Percentiles rank a stretch among this genome's conserved stretches.
Conservation (phyloP, 1,140 invertebrate species). For the Stenopsyche tienmushanensis region DNA sequence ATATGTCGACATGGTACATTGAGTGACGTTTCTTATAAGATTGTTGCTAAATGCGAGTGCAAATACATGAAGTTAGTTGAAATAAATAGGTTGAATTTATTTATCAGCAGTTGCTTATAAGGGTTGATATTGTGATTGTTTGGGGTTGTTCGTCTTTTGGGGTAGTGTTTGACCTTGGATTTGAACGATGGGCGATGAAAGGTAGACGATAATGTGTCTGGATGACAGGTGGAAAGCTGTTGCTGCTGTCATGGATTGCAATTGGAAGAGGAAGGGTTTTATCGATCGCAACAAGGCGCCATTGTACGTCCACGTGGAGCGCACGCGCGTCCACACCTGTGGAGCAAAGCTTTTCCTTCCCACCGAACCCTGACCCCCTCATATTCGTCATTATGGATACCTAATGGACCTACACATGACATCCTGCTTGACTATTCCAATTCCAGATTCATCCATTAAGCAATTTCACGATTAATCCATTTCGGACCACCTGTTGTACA, state of each 20-base stretch:
- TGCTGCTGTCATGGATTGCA: not conserved
- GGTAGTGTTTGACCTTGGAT: too few species aligned
- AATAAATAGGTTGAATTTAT: too few species aligned
- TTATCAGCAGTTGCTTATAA: too few species aligned
- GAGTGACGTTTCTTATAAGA: too few species aligned
- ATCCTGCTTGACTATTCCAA: not conserved
- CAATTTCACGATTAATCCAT: too few species aligned
- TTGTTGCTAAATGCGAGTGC: too few species aligned
- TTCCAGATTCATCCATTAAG: not conserved
- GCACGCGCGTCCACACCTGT: conserved; percentile 29
- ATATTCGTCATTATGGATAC: not conserved
- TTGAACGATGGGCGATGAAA: not conserved
- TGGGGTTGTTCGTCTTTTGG: too few species aligned
- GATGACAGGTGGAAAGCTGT: not conserved
- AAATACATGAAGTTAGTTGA: too few species aligned
- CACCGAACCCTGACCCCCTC: not conserved
- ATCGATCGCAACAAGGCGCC: conserved; percentile 21
- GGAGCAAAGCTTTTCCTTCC: conserved; percentile 2
- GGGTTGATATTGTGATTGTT: too few species aligned
- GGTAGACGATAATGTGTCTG: too few species aligned
- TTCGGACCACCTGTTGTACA: too few species aligned
- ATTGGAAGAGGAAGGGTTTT: not conserved
- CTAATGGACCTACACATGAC: not conserved
- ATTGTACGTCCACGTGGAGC: conserved; percentile 15
- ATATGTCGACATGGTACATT: too few species aligned